Evolutionary conservation across 2,113 vertebrate genomes (phyloP).

Genomic region (Eleginops maclovinus): DNA sequence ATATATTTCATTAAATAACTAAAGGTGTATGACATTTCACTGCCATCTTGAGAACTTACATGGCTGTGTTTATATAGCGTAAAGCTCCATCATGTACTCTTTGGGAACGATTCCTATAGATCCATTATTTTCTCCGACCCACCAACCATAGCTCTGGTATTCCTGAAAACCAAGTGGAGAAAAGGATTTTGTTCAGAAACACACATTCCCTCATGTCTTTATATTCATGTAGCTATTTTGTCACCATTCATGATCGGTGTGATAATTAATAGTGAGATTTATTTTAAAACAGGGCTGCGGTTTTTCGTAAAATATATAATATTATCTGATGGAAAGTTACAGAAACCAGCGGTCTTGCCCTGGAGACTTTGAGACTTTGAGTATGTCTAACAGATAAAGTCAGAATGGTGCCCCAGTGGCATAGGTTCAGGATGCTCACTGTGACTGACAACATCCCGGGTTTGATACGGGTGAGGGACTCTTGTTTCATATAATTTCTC

Average conservation of each 20-base stretch:
- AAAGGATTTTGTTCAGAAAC: not conserved
- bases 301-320: not conserved
- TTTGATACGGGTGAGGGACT: not conserved
- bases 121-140: constrained; percentile 97
- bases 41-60: constrained; percentile 80
- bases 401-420: not conserved
- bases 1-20: not conserved
- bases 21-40: not conserved
- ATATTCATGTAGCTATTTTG: no score
- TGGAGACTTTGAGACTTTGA: not conserved
- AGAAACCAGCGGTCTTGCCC: not conserved
- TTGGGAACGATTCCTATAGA: constrained; percentile 96
- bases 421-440: not conserved
- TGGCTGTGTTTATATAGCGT: constrained; percentile 86
- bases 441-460: not conserved
- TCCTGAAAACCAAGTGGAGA: constrained; percentile 85
- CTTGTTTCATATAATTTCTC: not conserved
- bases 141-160: constrained; percentile 96
- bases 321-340: not conserved
- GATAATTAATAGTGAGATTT: no score
- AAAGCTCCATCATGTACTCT: constrained; percentile 95
- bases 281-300: no score
- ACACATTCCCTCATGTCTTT: no score
- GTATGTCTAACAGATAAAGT: not conserved
- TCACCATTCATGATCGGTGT: no score